Base-by-base conservation (phyloP, 1,140 invertebrate species). In the Harlomillsia oculata region DNA sequence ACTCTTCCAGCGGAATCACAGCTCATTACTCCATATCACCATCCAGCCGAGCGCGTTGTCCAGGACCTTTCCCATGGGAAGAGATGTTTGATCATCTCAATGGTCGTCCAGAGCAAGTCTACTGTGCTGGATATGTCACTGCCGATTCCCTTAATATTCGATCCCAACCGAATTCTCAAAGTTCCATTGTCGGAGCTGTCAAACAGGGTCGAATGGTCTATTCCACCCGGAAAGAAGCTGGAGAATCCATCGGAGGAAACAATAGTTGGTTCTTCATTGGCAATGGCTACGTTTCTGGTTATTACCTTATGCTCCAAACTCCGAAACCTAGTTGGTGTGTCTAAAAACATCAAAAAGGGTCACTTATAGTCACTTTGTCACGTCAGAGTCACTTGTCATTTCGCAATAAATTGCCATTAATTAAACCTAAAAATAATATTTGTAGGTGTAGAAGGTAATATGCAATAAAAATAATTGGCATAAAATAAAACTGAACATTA, bases 41-140 rank as follows among this genome's bases (percentile, higher is more conserved):
- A 2, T 13, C 3, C 6, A 55, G 43, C 28, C 36, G 60, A 13
- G 56, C 25, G 46, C 21, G 60, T 18, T 62, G 60, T 29, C 60
- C 60, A 21, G 60, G 60, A 6, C 60, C 60, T 13, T 62, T 54
- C 23, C 60, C 60, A 18, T 62, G 60, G 60, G 55, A 48, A 2
- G 51, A 59, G 5, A 14, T 62, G 2, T 62, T 55, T 29, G n/a
- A 18, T 4, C 20, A 34, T 23, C 26, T 62, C 1, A 49, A 30
- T 36, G 51, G 45, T 14, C 29, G 29, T 18, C 20, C 32, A 9
- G 30, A 39, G 2, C 16, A 48, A 14, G 39, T 21, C 5, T 18
- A 21, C n/a, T 63, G 61, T 34, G 16, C 50, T 34, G 61, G 56
- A 36, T 56, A 45, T 2, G 53, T 60, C 8, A 59, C 61, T 0